A percentile compares a stretch with the other conserved stretches of the same genome.
Conservation (phyloP, 2,888 invertebrate genomes). For the Imbricaverruca yamaguchii region DNA sequence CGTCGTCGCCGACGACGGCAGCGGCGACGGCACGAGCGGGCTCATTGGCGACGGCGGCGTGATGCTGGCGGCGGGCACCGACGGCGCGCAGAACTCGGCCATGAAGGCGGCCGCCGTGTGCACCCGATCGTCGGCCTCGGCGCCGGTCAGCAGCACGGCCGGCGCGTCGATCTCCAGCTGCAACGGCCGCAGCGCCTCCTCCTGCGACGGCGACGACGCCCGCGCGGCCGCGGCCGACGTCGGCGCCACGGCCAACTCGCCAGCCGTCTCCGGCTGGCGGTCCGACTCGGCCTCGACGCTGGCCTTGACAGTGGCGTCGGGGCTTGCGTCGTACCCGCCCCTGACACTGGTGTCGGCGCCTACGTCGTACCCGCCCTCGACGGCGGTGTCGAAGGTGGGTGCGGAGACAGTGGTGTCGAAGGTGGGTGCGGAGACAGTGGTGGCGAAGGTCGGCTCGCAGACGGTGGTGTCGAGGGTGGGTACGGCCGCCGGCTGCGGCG, state of each 20-base stretch:
- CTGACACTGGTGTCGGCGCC: neutral
- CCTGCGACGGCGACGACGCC: conserved; percentile 25
- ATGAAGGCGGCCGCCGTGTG: conserved; percentile 21
- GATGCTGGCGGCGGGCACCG: neutral
- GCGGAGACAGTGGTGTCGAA: too few species aligned
- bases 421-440: too few species aligned
- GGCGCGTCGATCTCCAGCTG: conserved; percentile 3
- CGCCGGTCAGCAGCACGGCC: neutral
- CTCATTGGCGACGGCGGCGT: conserved; percentile 4
- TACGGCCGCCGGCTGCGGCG: neutral
- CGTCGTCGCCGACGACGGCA: neutral
- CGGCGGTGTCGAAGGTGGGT: too few species aligned
- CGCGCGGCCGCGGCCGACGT: neutral
- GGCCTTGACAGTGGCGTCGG: neutral
- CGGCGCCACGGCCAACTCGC: conserved; percentile 24
- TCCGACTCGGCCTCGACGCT: neutral
- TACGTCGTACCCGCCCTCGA: neutral
- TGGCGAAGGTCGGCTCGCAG: neutral
- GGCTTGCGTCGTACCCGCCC: neutral
- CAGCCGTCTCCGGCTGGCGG: conserved; percentile 6
- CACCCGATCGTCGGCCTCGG: neutral
- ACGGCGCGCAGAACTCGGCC: neutral
- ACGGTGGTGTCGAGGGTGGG: neutral
- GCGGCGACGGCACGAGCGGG: neutral
- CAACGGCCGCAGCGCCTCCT: conserved; percentile 19